These are phyloP conservation scores for Lepisosteus oculatus DNA, from an alignment of 2,113 vertebrate genomes.

Conservation along the genomic window DNA sequence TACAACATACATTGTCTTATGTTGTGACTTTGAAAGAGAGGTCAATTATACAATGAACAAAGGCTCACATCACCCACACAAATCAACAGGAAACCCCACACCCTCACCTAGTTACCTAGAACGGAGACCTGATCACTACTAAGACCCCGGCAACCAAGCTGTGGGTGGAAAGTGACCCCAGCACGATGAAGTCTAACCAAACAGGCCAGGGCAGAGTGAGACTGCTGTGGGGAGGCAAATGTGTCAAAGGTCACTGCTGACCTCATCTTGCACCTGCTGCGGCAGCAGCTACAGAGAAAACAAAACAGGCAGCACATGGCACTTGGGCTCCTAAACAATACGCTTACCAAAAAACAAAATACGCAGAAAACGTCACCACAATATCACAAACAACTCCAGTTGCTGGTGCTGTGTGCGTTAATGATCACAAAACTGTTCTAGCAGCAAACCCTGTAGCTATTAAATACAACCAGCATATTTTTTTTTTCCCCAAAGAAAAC, in stretches of 20 bases:
- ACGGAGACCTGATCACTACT: conserved; percentile 16
- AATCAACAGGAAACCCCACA: conserved; percentile 55
- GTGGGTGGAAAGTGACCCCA: not conserved
- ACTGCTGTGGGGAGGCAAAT: not conserved
- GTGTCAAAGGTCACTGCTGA: not conserved
- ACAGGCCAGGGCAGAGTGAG: not conserved
- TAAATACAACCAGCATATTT: too few relatives aligned
- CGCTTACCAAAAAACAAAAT: too few relatives aligned
- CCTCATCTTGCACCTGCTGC: not conserved
- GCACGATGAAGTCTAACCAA: not conserved
- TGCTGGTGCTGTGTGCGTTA: too few relatives aligned
- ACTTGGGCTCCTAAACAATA: not conserved
- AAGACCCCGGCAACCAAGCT: conserved; percentile 2
- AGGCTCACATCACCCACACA: conserved; percentile 29
- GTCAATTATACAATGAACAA: conserved; percentile 12
- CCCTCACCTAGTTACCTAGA: conserved; percentile 24
- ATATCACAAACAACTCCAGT: too few relatives aligned
- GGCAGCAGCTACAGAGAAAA: not conserved
- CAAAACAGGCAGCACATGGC: not conserved
- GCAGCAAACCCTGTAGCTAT: too few relatives aligned
- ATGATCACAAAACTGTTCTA: too few relatives aligned
- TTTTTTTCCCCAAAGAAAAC: too few relatives aligned
- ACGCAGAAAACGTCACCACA: too few relatives aligned
- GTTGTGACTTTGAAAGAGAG: too few relatives aligned
- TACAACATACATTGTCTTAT: too few relatives aligned